These are phyloP conservation scores for Cebus imitator DNA, from an alignment of 2,113 vertebrate genomes.

Conservation along the genomic window DNA sequence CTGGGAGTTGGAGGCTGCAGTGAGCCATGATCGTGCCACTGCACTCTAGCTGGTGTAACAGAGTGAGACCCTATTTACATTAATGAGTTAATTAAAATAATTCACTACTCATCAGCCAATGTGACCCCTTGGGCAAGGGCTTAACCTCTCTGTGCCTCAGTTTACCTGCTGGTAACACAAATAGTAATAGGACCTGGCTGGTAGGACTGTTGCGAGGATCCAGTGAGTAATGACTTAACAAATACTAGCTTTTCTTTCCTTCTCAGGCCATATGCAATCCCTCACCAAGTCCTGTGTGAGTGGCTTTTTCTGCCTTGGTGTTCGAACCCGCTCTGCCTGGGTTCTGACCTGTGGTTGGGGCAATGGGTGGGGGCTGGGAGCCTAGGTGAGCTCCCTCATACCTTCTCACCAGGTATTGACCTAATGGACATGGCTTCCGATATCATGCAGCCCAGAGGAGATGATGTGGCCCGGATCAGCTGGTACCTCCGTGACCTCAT, in stretches of 20 bases:
- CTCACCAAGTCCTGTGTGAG: background rate
- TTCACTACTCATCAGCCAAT: background rate
- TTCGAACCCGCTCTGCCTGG: fast-evolving
- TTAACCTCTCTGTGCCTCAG: background rate
- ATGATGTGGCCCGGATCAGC: slow-evolving; percentile 86
- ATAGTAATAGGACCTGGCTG: background rate
- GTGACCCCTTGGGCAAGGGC: background rate
- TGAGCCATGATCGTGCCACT: too few species aligned
- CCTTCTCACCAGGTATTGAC: slow-evolving; percentile 86
- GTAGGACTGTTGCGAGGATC: background rate
- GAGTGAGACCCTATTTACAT: too few species aligned
- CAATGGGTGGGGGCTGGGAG: background rate
- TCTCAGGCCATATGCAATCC: background rate
- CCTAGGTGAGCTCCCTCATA: background rate
- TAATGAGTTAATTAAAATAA: too few species aligned
- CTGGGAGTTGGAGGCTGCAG: too few species aligned
- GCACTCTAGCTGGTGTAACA: too few species aligned
- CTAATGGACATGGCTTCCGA: slow-evolving; percentile 86
- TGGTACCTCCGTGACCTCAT: slow-evolving; percentile 86
- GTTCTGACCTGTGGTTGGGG: background rate
- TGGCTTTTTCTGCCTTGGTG: background rate
- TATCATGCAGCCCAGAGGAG: slow-evolving; percentile 82
- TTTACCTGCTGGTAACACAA: background rate
- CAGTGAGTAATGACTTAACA: background rate
- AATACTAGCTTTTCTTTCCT: background rate